Evolutionary conservation across 2,797 vertebrate species (phyloP).

Genomic region (Spizella passerina): DNA sequence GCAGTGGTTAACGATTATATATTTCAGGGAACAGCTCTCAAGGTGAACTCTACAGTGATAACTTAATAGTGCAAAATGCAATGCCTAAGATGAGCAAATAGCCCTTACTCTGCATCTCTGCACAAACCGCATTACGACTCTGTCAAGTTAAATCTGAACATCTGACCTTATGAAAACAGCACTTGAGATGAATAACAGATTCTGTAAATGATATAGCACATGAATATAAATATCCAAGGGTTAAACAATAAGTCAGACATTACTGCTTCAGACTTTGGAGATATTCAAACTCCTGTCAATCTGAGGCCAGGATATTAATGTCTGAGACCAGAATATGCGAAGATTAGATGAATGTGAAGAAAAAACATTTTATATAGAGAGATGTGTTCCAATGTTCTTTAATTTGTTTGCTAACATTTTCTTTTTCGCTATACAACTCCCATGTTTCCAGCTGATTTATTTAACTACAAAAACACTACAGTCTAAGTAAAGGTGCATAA

Average conservation of each 20-base stretch:
- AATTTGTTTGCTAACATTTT: not conserved
- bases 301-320: not conserved
- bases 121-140: not conserved
- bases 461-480: not conserved
- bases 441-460: not conserved
- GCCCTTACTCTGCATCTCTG: not conserved
- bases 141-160: not conserved
- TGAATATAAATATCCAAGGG: slow-evolving; percentile 7
- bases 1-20: not conserved
- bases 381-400: not conserved
- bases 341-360: not conserved
- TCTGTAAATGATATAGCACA: not conserved
- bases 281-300: not conserved
- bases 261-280: not conserved
- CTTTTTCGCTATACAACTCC: not conserved
- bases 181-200: not conserved
- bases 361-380: not conserved
- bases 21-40: not conserved
- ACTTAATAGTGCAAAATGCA: not conserved
- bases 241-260: slow-evolving; percentile 1
- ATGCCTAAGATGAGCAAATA: not conserved
- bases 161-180: slow-evolving; percentile 7
- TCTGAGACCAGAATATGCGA: not conserved
- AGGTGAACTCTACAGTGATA: not conserved
- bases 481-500: not conserved